Base-by-base conservation (phyloP, 2,888 invertebrate genomes). In the Eupeodes luniger region DNA sequence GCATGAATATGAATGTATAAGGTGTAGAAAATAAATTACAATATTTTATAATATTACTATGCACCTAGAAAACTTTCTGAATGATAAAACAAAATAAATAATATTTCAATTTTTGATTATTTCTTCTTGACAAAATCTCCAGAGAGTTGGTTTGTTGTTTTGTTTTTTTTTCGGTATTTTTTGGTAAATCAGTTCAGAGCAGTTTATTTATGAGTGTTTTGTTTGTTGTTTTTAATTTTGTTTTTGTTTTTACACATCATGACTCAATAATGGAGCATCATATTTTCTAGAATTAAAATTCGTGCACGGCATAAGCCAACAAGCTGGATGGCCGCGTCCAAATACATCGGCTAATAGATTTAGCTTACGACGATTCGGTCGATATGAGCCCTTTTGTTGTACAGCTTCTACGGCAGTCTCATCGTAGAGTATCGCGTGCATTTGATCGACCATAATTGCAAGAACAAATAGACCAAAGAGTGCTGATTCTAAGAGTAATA, bases 401-500 rank as follows among this genome's bases (percentile, higher is more conserved):
- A 97, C 95, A 90, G 96, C 96, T 92, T 98, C 97, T 0, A 97
- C 95, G 0, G 96, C 96, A 27, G 97, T 98, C 93, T 98, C 97
- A 91, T 98, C 98, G 81, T 96, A 95, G 89, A 97, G 95, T 91
- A 98, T 97, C 10, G 97, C 97, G 92, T 97, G 96, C 90, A 98
- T 94, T 94, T 98, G 97, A 94, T 98, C 98, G 90, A 97, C 96
- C 93, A 98, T 95, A 89, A 98, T 97, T 59, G 97, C 97, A 81
- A 96, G 94, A 16, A 98, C 98, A 93, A 98, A 98, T 92, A 98
- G 95, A 10, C 98, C 98, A 94, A 98, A 98, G 40, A 98, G 94
- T 9, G 96, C 95, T 82, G 97, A 96, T 93, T 98, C 98, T 93
- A 98, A 94, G 82, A 97, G 94, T 89, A 98, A 94, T 91, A 97